Evolutionary conservation across 2,797 vertebrate genomes (phyloP).

Genomic region (Catostomus latipinnis): DNA sequence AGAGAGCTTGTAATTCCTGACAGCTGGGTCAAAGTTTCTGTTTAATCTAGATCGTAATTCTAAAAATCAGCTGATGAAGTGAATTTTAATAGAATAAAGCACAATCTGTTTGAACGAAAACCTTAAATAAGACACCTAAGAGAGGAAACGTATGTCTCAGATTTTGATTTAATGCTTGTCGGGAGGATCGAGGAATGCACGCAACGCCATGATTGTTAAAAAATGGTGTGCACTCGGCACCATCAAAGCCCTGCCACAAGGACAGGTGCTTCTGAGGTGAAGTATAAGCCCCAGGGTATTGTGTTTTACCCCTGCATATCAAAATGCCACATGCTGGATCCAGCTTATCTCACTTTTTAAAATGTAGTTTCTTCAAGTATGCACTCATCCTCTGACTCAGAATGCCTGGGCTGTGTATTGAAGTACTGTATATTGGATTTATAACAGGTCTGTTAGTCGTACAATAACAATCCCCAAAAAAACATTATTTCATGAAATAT

Average conservation of each 20-base stretch:
- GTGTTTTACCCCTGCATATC: slow-evolving; percentile 49
- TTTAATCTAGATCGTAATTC: slow-evolving; percentile 85
- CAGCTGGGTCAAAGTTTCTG: slow-evolving; percentile 83
- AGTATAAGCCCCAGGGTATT: slow-evolving; percentile 48
- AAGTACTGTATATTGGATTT: neutral
- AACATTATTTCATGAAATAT: too few species aligned
- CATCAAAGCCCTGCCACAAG: slow-evolving; percentile 53
- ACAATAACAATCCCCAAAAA: neutral
- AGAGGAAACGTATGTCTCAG: slow-evolving; percentile 69
- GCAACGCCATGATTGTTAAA: slow-evolving; percentile 49
- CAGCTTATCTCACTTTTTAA: slow-evolving; percentile 43
- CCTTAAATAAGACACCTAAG: slow-evolving; percentile 66
- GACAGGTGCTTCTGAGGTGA: slow-evolving; percentile 49
- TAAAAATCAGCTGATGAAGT: slow-evolving; percentile 80
- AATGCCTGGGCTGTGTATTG: slow-evolving; percentile 23
- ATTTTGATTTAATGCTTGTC: slow-evolving; percentile 64
- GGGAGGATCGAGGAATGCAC: slow-evolving; percentile 55
- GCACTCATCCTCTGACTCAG: slow-evolving; percentile 36
- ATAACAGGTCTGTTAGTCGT: neutral
- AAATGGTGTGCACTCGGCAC: slow-evolving; percentile 28
- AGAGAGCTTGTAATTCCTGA: slow-evolving; percentile 83
- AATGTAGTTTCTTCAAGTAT: slow-evolving; percentile 32
- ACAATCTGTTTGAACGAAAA: slow-evolving; percentile 73
- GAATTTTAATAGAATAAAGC: slow-evolving; percentile 80
- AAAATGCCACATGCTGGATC: slow-evolving; percentile 32